Base-by-base conservation (phyloP, 1,140 invertebrate species). In the Dendroctonus ponderosae region DNA sequence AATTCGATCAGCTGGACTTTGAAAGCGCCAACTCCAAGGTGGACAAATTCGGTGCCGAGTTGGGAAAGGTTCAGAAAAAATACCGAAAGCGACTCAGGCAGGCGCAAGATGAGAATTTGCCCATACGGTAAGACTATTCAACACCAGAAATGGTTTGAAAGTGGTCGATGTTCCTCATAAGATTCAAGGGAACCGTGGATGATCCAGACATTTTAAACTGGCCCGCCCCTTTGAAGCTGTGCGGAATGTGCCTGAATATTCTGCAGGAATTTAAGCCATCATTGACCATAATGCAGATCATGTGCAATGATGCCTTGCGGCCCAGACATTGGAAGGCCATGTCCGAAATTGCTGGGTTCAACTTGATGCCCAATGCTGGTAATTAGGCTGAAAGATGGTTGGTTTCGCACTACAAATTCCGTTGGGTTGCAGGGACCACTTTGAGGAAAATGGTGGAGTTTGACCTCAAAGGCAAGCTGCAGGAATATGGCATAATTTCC, bases 251-350 rank as follows among this genome's bases (percentile, higher is more conserved):
- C 5, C 77, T 91, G 40, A 85, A 86, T 58, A 83, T 88, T 62
- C 86, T 95, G 64, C 90, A 89, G 72, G 86, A 90, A 62, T 96
- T 94, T 79, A 81, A 91, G 78, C 86, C 87, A 49, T 87, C 91
- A 70, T 84, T 96, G 50, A 89, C 89, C 51, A 81, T 94, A 50
- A 88, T 92, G 11, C 82, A 86, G 49, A 92, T 91, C 11, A 85
- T 97, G 79, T 95, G 93, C 74, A 96, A 96, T 81, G 87, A 89
- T 38, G 91, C 90, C 0, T 79, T 97, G 58, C 80, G 87, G 6
- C 85, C 91, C 68, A 82, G 92, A 41, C 94, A 97, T 78, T 97
- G 94, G 94, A 86, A 90, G 69, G 88, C 93, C 76, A 94, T 97
- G 86, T 91, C 91, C 0, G 81, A 84, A 43, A 87, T 94, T 53